Base-by-base conservation (phyloP, 2,113 vertebrate genomes). In the Oreotrochilus melanogaster region DNA sequence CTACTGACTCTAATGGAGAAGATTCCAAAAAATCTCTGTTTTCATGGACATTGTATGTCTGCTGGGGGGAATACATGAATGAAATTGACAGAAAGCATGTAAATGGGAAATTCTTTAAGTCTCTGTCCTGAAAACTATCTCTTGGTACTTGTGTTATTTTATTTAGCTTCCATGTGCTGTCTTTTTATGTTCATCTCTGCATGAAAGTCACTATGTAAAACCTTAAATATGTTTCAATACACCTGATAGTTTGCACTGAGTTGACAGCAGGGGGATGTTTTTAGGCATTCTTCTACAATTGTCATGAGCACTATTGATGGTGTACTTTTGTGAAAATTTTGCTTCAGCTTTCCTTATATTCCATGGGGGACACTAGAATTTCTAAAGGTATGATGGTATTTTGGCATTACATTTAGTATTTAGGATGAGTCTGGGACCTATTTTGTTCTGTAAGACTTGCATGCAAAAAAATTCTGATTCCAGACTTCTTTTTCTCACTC, bases 51-150 rank as follows among this genome's bases (percentile, higher is more conserved):
- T 12, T 56, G 13, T 13, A 37, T 64, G 19, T 62, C 45, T 72
- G 3, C 51, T 60, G 30, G 48, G 60, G 8, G 18, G 22, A 43
- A 51, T 64, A 60, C 0, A 0, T 35, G 3, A 91, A 86, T 58
- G 24, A 83, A 80, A 57, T 43, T 56, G 14, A 65, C 69, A 78
- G 8, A 31, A 88, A 70, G 22, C 76, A 19, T 1, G 0, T 19
- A 53, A 69, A 14, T 27, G 30, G 9, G 14, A 51, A 62, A 71
- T 82, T 64, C 15, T 45, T 88, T 58, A 86, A 35, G 50, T 42
- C 15, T 66, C 73, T 64, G 7, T 43, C 43, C 58, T 91, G 56
- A 66, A 92, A 84, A 84, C 6, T 37, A 86, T 27, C 28, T 76
- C 31, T 47, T 75, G 30, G 28, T 50, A 66, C 14, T 75, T 62